These are phyloP conservation scores for Podotricha telesiphe DNA, from an alignment of 2,888 invertebrate genomes.

Conservation along the genomic window DNA sequence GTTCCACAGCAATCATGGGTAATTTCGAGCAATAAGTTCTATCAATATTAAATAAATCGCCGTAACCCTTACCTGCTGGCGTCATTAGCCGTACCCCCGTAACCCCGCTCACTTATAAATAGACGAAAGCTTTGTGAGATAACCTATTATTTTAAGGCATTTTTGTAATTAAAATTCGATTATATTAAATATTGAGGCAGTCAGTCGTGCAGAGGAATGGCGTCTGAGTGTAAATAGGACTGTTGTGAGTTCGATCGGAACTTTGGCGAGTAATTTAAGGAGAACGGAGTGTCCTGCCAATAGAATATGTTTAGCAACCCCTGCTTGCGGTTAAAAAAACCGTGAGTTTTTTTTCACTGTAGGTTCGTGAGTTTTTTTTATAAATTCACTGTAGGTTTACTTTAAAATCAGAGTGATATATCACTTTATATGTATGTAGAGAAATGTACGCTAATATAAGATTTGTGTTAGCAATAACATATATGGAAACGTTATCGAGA, in stretches of 20 bases:
- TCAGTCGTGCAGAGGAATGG: no score
- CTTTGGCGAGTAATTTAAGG: no score
- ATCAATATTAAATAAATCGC: slow-evolving; percentile 80
- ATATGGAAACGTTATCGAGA: background rate
- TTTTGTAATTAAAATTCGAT: slow-evolving; percentile 9
- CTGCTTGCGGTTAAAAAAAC: no score
- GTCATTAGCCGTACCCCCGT: slow-evolving; percentile 42
- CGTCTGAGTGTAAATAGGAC: no score
- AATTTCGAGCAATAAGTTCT: slow-evolving; percentile 78
- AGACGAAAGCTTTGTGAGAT: slow-evolving; percentile 15
- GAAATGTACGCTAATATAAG: background rate
- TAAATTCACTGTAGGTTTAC: no score
- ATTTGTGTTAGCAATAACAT: background rate
- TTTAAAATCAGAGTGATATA: background rate
- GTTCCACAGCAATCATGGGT: slow-evolving; percentile 71
- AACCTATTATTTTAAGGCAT: slow-evolving; percentile 19
- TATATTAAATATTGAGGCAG: background rate
- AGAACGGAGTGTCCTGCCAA: no score
- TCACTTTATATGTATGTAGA: background rate
- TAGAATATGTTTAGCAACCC: no score
- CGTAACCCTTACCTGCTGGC: slow-evolving; percentile 55
- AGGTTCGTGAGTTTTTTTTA: no score
- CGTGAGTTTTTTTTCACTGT: no score
- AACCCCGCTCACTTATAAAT: background rate
- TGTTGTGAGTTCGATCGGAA: no score